Evolutionary conservation across 2,888 invertebrate species (phyloP), one percentile per base, ranked within the genome.

Genomic region (Limnephilus rhombicus): DNA sequence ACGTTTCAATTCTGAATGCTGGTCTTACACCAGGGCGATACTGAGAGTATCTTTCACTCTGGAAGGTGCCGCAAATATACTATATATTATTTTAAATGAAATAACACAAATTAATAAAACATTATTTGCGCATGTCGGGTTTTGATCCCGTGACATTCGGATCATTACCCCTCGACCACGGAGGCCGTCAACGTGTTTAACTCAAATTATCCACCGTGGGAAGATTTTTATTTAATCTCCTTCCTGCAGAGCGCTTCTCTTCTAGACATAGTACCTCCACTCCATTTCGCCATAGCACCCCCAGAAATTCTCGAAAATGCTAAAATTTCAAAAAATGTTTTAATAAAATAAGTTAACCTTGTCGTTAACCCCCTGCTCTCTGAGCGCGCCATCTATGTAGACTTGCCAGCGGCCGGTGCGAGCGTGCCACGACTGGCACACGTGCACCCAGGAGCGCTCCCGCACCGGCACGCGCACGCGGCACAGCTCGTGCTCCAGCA

Each of bases 381-480:
- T 93, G 88, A 97, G 95, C 90, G 96, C 96, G 12, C 97, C 97
- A 94, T 97, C 96, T 81, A 97, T 93, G 95, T 97, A 97, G 9
- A 97, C 94, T 53, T 96, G 96, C 96, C 97, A 97, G 11, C 96
- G 96, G n/a, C 96, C 97, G 88, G 95, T 95, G 91, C 95, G 95
- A 0, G 97, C 96, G 93, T 97, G 97, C 96, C 97, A 97, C 86
- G 97, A 97, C 93, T 97, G 95, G 94, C 97, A 97, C 31, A 97
- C 94, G 94, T 97, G 97, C 88, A 97, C 96, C 97, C 97, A 98
- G 9, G 95, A 96, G 94, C 96, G 94, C 95, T 95, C 95, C 29
- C 94, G 93, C 53, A 95, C 92, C 80, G 96, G 95, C 0, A 97
- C 95, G 0, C 95, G 94, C 9, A 96, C 94, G 85, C 94, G 95